These are phyloP conservation scores for Dunckerocampus dactyliophorus DNA, from an alignment of 2,113 vertebrate genomes.

Conservation along the genomic window DNA sequence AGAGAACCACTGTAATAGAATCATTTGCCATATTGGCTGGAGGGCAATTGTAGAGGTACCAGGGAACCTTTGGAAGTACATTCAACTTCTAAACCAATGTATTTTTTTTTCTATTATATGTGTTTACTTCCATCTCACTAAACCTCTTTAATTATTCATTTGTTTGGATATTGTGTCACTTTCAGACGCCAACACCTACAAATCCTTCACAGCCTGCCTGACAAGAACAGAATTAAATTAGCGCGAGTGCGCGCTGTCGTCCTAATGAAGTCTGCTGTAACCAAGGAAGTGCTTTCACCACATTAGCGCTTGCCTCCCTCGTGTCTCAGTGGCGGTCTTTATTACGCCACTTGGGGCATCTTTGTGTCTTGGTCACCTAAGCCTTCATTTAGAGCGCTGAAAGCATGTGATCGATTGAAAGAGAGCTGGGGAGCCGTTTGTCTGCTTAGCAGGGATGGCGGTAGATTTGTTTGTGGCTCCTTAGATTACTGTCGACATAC, in stretches of 20 bases:
- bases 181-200: not conserved
- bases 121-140: not conserved
- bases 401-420: conserved; percentile 55
- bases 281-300: conserved; percentile 47
- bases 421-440: conserved; percentile 33
- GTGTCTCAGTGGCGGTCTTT: conserved; percentile 57
- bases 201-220: conserved; percentile 1
- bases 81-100: not conserved
- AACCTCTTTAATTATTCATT: not conserved
- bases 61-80: no score
- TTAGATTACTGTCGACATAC: conserved; percentile 42
- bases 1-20: no score
- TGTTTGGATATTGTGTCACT: not conserved
- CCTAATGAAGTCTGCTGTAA: conserved; percentile 32
- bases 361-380: conserved; percentile 48
- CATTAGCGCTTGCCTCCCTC: conserved; percentile 44
- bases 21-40: no score
- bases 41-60: no score
- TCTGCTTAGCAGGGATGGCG: conserved; percentile 15
- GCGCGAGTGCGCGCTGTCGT: conserved; percentile 13
- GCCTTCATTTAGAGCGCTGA: conserved; percentile 59
- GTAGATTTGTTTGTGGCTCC: conserved; percentile 33
- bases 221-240: conserved; percentile 1
- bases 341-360: conserved; percentile 46
- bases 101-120: not conserved